These are phyloP conservation scores for Heliocidaris tuberculata DNA, from an alignment of 35 echinoderm and acorn worm species.

Conservation along the genomic window DNA sequence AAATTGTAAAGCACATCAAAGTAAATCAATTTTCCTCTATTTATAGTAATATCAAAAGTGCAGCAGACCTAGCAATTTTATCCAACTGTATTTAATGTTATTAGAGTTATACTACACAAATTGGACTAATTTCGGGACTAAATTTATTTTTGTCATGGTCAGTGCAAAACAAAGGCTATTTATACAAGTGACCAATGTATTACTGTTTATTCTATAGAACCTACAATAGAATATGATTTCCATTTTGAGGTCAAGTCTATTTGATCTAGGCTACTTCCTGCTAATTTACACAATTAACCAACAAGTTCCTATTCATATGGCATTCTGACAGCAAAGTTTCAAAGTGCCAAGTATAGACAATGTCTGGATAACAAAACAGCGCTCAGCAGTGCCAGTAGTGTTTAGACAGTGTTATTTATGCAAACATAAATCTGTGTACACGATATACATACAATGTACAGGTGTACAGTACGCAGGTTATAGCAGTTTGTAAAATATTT, in stretches of 20 bases:
- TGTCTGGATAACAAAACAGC: neutral
- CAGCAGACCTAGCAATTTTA: too few species aligned
- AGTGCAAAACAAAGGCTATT: too few species aligned
- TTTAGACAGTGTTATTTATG: neutral
- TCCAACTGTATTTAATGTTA: too few species aligned
- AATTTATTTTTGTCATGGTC: too few species aligned
- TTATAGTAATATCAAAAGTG: too few species aligned
- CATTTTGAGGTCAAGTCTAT: neutral
- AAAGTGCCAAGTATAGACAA: slow-evolving; percentile 1
- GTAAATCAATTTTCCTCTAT: too few species aligned
- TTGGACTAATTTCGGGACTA: too few species aligned
- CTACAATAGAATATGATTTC: neutral
- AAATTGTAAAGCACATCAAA: too few species aligned
- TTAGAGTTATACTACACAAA: too few species aligned
- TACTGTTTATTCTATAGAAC: neutral
- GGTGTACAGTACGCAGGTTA: too few species aligned
- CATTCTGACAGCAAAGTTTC: neutral
- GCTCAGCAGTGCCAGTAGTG: neutral
- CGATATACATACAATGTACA: neutral
- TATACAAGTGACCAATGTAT: neutral
- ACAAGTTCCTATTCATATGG: neutral
- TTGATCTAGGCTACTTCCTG: neutral
- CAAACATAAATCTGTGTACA: too few species aligned
- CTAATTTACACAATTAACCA: neutral
- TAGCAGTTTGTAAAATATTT: too few species aligned